Percentiles rank a stretch among this genome's conserved stretches.
These are phyloP conservation scores for Lepidonotus clava DNA, from an alignment of 2,888 invertebrate genomes.

Conservation along the genomic window DNA sequence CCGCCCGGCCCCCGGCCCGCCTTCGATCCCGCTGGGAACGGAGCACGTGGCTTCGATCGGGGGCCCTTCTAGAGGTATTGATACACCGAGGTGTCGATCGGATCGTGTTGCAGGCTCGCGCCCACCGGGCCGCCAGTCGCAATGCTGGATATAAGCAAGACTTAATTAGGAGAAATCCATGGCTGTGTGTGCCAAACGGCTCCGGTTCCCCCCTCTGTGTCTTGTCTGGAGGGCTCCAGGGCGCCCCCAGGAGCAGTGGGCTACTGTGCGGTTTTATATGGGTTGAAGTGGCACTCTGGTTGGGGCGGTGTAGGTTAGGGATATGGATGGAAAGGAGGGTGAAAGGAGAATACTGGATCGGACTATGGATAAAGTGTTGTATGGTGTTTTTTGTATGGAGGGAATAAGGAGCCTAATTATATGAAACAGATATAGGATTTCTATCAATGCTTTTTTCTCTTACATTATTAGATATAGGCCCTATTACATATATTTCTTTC, in stretches of 20 bases:
- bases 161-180: constrained; percentile 20
- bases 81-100: constrained; percentile 34
- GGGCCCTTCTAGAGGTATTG: not conserved
- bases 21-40: constrained; percentile 33
- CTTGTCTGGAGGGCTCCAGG: not conserved
- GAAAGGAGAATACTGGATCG: too few relatives aligned
- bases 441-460: too few relatives aligned
- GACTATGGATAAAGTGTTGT: too few relatives aligned
- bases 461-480: too few relatives aligned
- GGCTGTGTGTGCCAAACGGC: constrained; percentile 19
- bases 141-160: not conserved
- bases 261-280: not conserved
- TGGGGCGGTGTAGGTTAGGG: not conserved
- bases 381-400: too few relatives aligned
- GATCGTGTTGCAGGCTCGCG: constrained; percentile 22
- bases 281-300: not conserved
- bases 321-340: not conserved
- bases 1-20: not conserved
- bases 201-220: not conserved
- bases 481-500: too few relatives aligned
- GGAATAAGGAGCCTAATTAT: too few relatives aligned
- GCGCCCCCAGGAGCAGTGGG: not conserved
- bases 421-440: too few relatives aligned
- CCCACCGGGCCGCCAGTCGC: not conserved
- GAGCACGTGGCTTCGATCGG: constrained; percentile 25